Base-by-base conservation (phyloP, 2,888 invertebrate genomes). In the Norana najaformis region DNA sequence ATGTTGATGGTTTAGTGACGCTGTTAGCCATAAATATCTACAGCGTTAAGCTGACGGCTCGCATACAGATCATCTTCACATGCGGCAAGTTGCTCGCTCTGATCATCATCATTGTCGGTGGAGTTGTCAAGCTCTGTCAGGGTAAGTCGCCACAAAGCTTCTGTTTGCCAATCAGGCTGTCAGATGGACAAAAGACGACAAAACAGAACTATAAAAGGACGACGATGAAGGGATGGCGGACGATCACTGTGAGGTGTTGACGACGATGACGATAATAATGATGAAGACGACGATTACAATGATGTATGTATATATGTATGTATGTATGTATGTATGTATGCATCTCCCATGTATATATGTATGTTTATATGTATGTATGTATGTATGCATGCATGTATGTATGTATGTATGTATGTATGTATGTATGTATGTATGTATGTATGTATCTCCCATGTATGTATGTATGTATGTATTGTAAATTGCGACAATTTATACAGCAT, bases 61-160 rank as follows among this genome's bases (percentile, higher is more conserved):
- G 97, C 93, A 97, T 98, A 89, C 98, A 98, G 95, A 98, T 98
- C 95, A 96, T 97, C 92, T 98, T 98, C 95, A 98, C 98, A 36
- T 97, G 97, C 90, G 98, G 98, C 91, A 98, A 98, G 95, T 95
- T 98, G 91, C 96, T 97, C 91, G 98, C 98, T 89, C 97, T 98
- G 92, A 96, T 97, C 90, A 97, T 98, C 93, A 97, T 98, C 92
- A 97, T 98, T 93, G 96, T 96, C 93, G 98, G 98, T 91, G 98
- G 98, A 93, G 96, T 97, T 92, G 97, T 97, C 95, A 97, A 97
- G 95, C 96, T 98, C 92, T 96, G 96, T 94, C 97, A 97, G 96
- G 98, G 97, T 90, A 37, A 36, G n/a, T 30, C 16, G 30, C 37
- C 23, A 89, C n/a, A 23, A 41, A 30, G 39, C 47, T 37, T 16